A percentile compares a stretch with the other conserved stretches of the same genome.
phyloP scores from a whole-genome alignment of 1,140 invertebrate genomes.

The Anadara kagoshimensis region DNA sequence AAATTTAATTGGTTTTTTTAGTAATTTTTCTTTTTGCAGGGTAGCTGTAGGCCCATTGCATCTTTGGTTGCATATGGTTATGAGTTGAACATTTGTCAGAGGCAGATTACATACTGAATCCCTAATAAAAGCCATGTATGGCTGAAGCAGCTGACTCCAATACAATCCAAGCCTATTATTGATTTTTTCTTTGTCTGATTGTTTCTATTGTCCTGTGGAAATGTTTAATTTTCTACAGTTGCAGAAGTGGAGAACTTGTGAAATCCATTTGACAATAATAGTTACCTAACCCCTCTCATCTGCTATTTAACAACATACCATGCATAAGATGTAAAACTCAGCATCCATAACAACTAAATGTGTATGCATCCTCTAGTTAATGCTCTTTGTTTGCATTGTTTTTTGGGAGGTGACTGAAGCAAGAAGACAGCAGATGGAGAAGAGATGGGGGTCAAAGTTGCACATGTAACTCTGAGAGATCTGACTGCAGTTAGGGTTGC shows the following conservation, averaged over 20 bases:
- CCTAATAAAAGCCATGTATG: slow-evolving; percentile 26
- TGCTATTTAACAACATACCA: too few species aligned
- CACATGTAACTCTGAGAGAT: too few species aligned
- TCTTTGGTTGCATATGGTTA: slow-evolving; percentile 50
- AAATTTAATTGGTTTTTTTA: slow-evolving; percentile 60
- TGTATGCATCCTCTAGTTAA: too few species aligned
- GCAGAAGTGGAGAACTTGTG: not conserved
- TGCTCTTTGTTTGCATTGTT: too few species aligned
- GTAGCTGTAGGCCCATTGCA: slow-evolving; percentile 40
- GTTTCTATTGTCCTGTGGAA: slow-evolving; percentile 57
- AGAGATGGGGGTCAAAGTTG: too few species aligned
- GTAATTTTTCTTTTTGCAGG: slow-evolving; percentile 38
- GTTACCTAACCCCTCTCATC: too few species aligned
- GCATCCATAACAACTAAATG: too few species aligned
- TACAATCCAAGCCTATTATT: slow-evolving; percentile 48
- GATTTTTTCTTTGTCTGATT: slow-evolving; percentile 67
- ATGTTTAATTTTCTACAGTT: slow-evolving; percentile 60
- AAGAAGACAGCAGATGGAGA: too few species aligned
- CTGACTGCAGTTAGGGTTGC: too few species aligned
- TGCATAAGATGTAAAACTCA: too few species aligned
- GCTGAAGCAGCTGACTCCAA: slow-evolving; percentile 53
- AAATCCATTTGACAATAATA: too few species aligned
- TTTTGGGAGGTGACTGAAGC: too few species aligned
- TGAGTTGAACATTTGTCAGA: slow-evolving; percentile 44
- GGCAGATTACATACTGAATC: slow-evolving; percentile 15